Evolutionary conservation across 1,140 invertebrate species (phyloP).

Genomic region (Aphelenchoides besseyi): DNA sequence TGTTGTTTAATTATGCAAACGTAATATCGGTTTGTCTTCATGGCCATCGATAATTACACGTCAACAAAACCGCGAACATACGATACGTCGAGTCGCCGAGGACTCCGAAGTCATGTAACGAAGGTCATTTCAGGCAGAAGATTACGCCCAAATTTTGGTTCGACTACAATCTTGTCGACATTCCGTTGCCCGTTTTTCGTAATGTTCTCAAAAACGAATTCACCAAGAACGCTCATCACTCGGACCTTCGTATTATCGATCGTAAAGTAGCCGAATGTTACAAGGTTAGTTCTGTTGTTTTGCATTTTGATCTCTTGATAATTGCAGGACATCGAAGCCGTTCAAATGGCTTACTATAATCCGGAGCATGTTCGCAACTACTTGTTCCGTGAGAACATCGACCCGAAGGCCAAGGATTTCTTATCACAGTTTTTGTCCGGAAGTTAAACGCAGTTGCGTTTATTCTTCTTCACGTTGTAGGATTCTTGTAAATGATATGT

Average conservation of each 20-base stretch:
- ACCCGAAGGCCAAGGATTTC: conserved; percentile 59
- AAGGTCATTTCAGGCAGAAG: conserved; percentile 49
- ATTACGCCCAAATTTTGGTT: conserved; percentile 56
- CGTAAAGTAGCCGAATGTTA: conserved; percentile 55
- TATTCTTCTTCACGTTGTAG: too few species aligned
- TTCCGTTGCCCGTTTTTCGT: conserved; percentile 57
- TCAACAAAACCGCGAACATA: too few species aligned
- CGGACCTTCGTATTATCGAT: conserved; percentile 56
- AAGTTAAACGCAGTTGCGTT: conserved; percentile 7
- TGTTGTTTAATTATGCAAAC: not conserved
- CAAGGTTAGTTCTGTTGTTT: conserved; percentile 33
- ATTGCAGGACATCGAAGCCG: conserved; percentile 55
- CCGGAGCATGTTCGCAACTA: conserved; percentile 55
- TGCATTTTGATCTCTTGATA: not conserved
- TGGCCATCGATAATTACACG: not conserved
- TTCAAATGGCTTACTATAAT: conserved; percentile 54
- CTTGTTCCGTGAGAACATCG: conserved; percentile 56
- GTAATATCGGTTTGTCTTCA: not conserved
- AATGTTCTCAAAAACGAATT: conserved; percentile 57
- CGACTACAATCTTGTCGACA: conserved; percentile 50
- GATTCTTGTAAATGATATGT: not conserved
- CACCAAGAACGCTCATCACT: conserved; percentile 51
- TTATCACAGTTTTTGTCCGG: conserved; percentile 51
- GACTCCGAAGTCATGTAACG: not conserved
- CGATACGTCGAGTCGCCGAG: not conserved